Conservation (phyloP, 1,140 invertebrate species). For the Meloidogyne chitwoodi region DNA sequence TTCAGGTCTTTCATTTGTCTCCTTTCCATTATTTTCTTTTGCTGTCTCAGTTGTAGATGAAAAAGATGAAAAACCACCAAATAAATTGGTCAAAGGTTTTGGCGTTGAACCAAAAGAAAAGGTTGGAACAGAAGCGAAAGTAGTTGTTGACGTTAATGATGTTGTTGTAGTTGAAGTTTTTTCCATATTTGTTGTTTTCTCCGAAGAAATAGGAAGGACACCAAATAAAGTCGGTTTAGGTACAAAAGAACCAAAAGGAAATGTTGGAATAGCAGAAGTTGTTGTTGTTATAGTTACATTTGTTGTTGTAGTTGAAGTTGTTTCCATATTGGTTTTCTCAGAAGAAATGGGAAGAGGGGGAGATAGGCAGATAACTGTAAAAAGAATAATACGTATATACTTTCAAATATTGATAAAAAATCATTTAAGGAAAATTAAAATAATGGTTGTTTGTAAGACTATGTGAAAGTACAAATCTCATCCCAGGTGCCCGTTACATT, state of each 20-base stretch:
- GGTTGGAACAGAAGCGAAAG: too few species aligned
- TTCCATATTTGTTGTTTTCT: too few species aligned
- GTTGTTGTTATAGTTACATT: not conserved
- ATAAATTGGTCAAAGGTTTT: not conserved
- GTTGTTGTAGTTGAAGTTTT: too few species aligned
- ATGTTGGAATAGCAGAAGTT: not conserved
- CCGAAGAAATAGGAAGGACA: not conserved
- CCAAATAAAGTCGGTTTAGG: not conserved
- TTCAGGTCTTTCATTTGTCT: conserved; percentile 24
- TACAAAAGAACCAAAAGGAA: not conserved
- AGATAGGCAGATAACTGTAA: not conserved
- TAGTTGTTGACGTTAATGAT: too few species aligned
- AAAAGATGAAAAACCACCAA: not conserved
- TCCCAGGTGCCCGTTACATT: too few species aligned
- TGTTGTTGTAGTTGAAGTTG: not conserved
- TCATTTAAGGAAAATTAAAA: too few species aligned
- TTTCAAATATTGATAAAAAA: too few species aligned
- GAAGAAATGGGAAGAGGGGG: not conserved
- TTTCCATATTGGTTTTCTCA: not conserved
- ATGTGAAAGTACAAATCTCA: too few species aligned
- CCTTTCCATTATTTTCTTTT: conserved; percentile 2
- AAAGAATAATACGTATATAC: too few species aligned
- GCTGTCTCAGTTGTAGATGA: too few species aligned
- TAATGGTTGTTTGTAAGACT: too few species aligned
- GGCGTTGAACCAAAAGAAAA: too few species aligned